Percentiles rank a stretch among this genome's conserved stretches.
Conservation (phyloP, 37 sponge, comb jelly and placozoan genomes). For the Beroe ovata region DNA sequence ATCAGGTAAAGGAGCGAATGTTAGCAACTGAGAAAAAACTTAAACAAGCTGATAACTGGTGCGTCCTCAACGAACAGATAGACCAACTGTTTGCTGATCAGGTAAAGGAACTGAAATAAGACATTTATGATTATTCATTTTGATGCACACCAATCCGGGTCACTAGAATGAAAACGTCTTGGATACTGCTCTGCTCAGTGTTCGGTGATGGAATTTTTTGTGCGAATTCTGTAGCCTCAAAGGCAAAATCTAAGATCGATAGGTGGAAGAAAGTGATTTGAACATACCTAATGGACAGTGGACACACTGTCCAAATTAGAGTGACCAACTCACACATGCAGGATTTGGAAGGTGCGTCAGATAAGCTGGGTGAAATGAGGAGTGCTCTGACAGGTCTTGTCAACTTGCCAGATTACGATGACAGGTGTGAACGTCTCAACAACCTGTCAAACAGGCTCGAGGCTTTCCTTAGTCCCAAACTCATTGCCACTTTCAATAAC, state of each 20-base stretch:
- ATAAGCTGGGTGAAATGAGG: conserved; percentile 56
- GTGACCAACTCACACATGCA: too few species aligned
- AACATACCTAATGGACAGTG: too few species aligned
- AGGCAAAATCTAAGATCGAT: too few species aligned
- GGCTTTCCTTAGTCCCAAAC: conserved; percentile 80
- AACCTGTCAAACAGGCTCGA: conserved; percentile 83
- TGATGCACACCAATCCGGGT: too few species aligned
- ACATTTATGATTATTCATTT: too few species aligned
- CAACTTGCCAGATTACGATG: conserved; percentile 88
- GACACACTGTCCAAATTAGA: too few species aligned
- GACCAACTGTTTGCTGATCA: conserved; percentile 22
- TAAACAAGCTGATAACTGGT: conserved; percentile 65
- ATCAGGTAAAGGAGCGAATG: conserved; percentile 83
- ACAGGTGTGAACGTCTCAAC: conserved; percentile 74
- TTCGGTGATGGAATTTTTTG: too few species aligned
- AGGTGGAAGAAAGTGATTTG: too few species aligned
- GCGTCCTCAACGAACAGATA: conserved; percentile 63
- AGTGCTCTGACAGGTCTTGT: conserved; percentile 74
- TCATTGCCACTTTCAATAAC: conserved; percentile 79
- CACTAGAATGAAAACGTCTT: too few species aligned
- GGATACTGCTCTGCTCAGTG: too few species aligned
- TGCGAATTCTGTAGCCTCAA: too few species aligned
- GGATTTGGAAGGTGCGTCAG: conserved; percentile 39
- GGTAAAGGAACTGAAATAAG: too few species aligned
- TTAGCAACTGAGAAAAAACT: conserved; percentile 56